Percentiles rank a stretch among this genome's conserved stretches.
Conservation (phyloP, 2,888 invertebrate species). For the Byasa hedistus region DNA sequence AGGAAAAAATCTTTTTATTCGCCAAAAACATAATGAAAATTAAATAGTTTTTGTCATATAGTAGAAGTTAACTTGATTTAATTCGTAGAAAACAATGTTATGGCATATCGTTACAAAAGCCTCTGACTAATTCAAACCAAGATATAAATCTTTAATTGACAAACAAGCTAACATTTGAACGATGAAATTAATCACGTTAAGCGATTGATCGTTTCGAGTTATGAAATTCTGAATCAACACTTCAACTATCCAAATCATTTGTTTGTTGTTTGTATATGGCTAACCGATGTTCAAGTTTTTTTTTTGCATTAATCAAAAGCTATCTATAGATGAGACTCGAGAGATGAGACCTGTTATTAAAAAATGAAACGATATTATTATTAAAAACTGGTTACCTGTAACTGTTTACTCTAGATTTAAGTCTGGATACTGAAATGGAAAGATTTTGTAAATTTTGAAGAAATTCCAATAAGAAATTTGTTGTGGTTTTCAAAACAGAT, state of each 20-base stretch:
- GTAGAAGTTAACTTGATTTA: background rate
- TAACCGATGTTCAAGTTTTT: background rate
- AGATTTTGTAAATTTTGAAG: too few relatives aligned
- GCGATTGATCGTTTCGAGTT: slow-evolving; percentile 21
- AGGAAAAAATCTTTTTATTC: too few relatives aligned
- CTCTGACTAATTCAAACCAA: slow-evolving; percentile 14
- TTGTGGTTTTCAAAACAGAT: too few relatives aligned
- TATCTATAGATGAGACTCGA: background rate
- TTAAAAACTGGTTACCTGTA: too few relatives aligned
- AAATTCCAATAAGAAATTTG: too few relatives aligned
- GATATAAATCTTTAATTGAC: slow-evolving; percentile 26
- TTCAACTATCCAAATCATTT: slow-evolving; percentile 2
- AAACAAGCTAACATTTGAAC: slow-evolving; percentile 23
- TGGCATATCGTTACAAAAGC: background rate
- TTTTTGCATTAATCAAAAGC: background rate
- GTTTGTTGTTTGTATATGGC: background rate
- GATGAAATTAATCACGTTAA: slow-evolving; percentile 26
- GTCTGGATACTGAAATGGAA: too few relatives aligned
- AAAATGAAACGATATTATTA: too few relatives aligned
- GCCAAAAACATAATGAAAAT: too few relatives aligned
- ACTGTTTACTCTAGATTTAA: too few relatives aligned
- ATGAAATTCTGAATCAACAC: slow-evolving; percentile 11
- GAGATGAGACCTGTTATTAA: too few relatives aligned
- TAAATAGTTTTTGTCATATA: background rate
- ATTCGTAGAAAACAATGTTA: background rate